Evolutionary conservation across 2,797 vertebrate species (phyloP), one percentile per base, ranked within the genome.

Genomic region (Etheostoma nigrum): DNA sequence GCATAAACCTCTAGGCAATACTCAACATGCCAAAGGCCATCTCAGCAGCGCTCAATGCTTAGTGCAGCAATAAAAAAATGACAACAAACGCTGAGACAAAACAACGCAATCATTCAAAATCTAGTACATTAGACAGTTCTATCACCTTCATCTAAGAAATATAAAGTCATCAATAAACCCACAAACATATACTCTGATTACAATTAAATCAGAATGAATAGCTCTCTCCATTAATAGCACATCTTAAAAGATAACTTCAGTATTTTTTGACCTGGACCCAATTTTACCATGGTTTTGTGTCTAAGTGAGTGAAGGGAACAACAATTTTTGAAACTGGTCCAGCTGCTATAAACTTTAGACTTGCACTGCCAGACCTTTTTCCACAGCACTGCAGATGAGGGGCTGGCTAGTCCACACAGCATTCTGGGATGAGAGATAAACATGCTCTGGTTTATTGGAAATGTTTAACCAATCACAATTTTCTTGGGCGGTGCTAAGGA

Each of bases 21-120:
- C 55, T 60, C 58, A 62, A 88, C 78, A 69, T 88, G 88, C 90
- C 89, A 86, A 82, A 53, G 53, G 30, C 42, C 6, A 27, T 83
- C 66, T 65, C 74, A 59, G 61, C 72, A 60, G 47, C 66, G 8
- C 13, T 40, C 36, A 40, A 11, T 40, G 36, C 36, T 40, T 40
- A 12, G 2, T 3, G n/a, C 13, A 1, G 8, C 14, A 49, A 23
- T 4, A 10, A n/a, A n/a, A 36, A 52, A 6, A 36, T 10, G 5
- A 12, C 14, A 53, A 51, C 15, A 52, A 40, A 60, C 6, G 23
- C 13, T 51, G 16, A 47, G 23, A 42, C 19, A 8, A 65, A 30
- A 19, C 4, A 7, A 30, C 18, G 9, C 12, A 48, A n/a, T 33
- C 12, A 6, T 33, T 63, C 4, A 33, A 45, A 61, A 25, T 63